Conservation (phyloP, 2,797 vertebrate genomes). For the Gambusia yucatana region DNA sequence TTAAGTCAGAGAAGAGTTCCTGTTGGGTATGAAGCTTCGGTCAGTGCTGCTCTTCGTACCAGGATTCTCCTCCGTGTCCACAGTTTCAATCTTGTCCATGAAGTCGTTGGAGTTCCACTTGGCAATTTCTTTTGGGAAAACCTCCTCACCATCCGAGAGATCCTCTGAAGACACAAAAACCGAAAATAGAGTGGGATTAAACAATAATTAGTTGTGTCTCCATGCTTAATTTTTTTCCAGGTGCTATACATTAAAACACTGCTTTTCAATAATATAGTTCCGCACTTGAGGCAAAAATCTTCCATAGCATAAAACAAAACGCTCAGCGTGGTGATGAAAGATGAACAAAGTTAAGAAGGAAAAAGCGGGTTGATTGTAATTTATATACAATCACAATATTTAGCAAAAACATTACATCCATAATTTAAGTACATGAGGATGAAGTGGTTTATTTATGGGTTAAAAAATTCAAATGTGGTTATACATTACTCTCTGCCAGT, state of each 20-base stretch:
- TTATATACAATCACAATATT: neutral
- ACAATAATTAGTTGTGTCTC: neutral
- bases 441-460: neutral
- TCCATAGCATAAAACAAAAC: neutral
- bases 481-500: too few species aligned
- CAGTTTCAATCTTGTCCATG: constrained; percentile 93
- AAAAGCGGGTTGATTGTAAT: neutral
- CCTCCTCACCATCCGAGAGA: constrained; percentile 89
- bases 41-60: constrained; percentile 74
- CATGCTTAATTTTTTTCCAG: neutral
- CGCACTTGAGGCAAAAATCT: neutral
- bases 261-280: neutral
- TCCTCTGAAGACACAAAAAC: constrained; percentile 83
- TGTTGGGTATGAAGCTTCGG: neutral
- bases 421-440: neutral
- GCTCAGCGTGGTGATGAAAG: neutral
- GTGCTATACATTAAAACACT: neutral
- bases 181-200: constrained; percentile 16
- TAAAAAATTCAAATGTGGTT: neutral
- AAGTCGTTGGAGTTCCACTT: constrained; percentile 97
- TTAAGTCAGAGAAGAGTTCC: neutral
- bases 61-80: constrained; percentile 84
- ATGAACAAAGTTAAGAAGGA: neutral
- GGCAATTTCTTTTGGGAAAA: constrained; percentile 91
- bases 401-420: neutral